Evolutionary conservation across 2,113 vertebrate species (phyloP).

Genomic region (Solea senegalensis): DNA sequence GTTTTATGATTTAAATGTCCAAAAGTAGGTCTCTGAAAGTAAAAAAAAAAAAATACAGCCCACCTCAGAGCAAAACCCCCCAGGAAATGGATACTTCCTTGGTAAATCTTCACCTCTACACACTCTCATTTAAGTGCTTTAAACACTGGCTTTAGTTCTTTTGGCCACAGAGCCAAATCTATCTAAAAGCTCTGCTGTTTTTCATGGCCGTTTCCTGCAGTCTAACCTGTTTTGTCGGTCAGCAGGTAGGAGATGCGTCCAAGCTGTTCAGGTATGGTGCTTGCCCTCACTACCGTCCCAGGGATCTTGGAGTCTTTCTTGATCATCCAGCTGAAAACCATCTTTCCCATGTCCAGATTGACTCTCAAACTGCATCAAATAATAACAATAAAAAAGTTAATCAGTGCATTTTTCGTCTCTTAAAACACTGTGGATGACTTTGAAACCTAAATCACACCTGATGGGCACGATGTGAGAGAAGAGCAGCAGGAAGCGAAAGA

Average conservation of each 20-base stretch:
- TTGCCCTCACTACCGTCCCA: slow-evolving; percentile 93
- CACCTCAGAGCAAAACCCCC: slow-evolving; percentile 6
- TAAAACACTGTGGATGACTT: neutral
- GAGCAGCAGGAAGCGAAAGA: slow-evolving; percentile 93
- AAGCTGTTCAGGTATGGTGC: slow-evolving; percentile 96
- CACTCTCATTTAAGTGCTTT: slow-evolving; percentile 32
- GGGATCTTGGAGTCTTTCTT: slow-evolving; percentile 95
- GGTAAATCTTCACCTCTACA: slow-evolving; percentile 48
- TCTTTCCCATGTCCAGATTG: slow-evolving; percentile 99
- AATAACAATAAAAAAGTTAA: neutral
- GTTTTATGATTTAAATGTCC: slow-evolving; percentile 75
- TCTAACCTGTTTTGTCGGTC: slow-evolving; percentile 95
- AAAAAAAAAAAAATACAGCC: neutral
- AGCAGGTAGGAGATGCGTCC: slow-evolving; percentile 97
- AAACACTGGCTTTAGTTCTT: slow-evolving; percentile 1
- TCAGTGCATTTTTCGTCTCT: neutral
- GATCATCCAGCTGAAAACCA: slow-evolving; percentile 99
- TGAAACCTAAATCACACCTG: slow-evolving; percentile 79
- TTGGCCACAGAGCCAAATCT: neutral
- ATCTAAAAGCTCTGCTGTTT: neutral
- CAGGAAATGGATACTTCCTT: slow-evolving; percentile 44
- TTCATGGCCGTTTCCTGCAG: neutral
- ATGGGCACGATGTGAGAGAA: slow-evolving; percentile 98
- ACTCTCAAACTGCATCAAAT: slow-evolving; percentile 86
- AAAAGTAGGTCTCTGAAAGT: slow-evolving; percentile 60